Evolutionary conservation across 2,888 invertebrate species (phyloP), one percentile per base, ranked within the genome.

Genomic region (Conops quadrifasciatus): DNA sequence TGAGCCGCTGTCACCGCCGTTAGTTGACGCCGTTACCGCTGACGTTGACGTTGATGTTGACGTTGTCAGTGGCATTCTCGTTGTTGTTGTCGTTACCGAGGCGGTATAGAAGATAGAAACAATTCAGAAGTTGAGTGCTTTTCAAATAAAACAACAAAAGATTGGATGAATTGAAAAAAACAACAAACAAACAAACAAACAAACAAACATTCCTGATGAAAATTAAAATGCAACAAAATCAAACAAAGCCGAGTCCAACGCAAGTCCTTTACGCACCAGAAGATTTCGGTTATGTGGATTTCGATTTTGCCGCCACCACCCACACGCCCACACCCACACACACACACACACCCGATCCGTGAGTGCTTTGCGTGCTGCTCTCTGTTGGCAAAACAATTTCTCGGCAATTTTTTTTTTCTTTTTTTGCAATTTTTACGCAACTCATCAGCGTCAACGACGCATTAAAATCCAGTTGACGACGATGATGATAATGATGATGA

Each of bases 121-220:
- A 84, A 81, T 84, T 84, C 84, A 81, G 79, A 83, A 79, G 82
- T 82, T 80, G 85, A 84, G 85, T 83, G 84, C 83, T 82, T 85
- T 84, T 84, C 84, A 85, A 84, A 84, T 80, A 84, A 80, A 79
- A 77, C 69, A 74, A 56, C 71, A 65, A 67, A 71, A 72, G 47
- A 71, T 51, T 58, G 66, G 43, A 71, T 60, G 67, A 62, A 63
- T 43, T 51, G 62, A 59, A 71, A 70, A 71, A 67, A 65, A 66
- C 56, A 24, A 36, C 36, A 36, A 43, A 72, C 63, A 72, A 75
- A 75, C 70, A 26, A 36, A 16, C 45, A 26, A 51, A 51, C 24
- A 16, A 28, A 28, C 65, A 49, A 56, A 51, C 51, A 43, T 9
- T 36, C 9, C 36, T 36, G 60, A 60, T 49, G 81, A 82, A 82